phyloP scores from a whole-genome alignment of 2,113 vertebrate species.

The Syngnathus scovelli region DNA sequence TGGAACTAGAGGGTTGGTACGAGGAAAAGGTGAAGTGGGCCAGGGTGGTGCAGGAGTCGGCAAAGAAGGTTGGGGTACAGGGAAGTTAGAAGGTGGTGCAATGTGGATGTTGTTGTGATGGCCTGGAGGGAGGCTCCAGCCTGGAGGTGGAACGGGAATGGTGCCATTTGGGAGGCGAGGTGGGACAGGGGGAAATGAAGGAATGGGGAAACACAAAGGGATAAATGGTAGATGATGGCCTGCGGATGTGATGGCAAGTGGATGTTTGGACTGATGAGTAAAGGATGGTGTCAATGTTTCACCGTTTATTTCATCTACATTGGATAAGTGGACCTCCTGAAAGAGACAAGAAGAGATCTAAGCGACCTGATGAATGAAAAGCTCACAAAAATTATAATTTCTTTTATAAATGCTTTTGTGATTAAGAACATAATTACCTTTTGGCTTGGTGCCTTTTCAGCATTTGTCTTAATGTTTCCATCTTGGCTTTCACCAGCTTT shows the following conservation, averaged over 20 bases:
- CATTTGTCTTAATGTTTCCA: constrained; percentile 70
- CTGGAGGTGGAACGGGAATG: constrained; percentile 60
- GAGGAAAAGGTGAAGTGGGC: constrained; percentile 72
- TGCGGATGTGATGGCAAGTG: constrained; percentile 7
- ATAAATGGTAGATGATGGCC: constrained; percentile 10
- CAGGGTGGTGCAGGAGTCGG: constrained; percentile 71
- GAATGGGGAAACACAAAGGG: constrained; percentile 36
- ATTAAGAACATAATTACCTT: constrained; percentile 36
- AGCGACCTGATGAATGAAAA: neutral
- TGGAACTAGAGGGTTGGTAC: constrained; percentile 84
- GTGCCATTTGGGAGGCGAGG: constrained; percentile 51
- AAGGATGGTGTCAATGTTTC: constrained; percentile 56
- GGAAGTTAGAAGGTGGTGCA: constrained; percentile 40
- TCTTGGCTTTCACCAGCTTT: constrained; percentile 53
- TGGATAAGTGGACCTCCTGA: constrained; percentile 75
- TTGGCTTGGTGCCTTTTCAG: constrained; percentile 33
- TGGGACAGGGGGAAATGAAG: constrained; percentile 40
- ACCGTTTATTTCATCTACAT: constrained; percentile 77
- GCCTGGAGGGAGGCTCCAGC: constrained; percentile 46
- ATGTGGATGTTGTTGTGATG: constrained; percentile 14
- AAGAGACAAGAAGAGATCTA: constrained; percentile 9
- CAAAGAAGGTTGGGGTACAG: constrained; percentile 44
- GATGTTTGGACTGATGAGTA: constrained; percentile 5
- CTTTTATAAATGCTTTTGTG: neutral
- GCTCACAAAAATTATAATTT: neutral